These are phyloP conservation scores for Gasterosteus aculeatus DNA, from an alignment of 2,113 vertebrate genomes.

Conservation along the genomic window DNA sequence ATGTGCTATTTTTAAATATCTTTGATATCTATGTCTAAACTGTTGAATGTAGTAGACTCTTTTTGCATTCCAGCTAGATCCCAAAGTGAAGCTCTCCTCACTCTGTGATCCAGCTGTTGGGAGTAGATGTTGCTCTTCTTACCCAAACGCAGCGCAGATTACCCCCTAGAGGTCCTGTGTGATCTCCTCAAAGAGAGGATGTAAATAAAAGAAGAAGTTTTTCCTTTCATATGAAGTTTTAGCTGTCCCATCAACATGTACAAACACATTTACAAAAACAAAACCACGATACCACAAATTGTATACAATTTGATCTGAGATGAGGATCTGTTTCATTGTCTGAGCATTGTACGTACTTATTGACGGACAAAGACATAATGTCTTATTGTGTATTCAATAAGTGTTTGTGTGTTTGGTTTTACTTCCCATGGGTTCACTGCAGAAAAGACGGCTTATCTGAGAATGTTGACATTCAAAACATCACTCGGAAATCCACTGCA, in stretches of 20 bases:
- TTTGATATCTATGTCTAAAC: neutral
- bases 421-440: slow-evolving; percentile 30
- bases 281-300: no score
- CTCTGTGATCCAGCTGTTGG: neutral
- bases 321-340: slow-evolving; percentile 13
- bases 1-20: neutral
- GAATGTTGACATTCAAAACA: slow-evolving; percentile 65
- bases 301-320: no score
- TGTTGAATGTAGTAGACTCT: neutral
- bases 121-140: slow-evolving; percentile 15
- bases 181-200: slow-evolving; percentile 1
- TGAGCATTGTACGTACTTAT: slow-evolving; percentile 27
- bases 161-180: neutral
- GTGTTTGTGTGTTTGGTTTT: slow-evolving; percentile 18
- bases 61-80: slow-evolving; percentile 2
- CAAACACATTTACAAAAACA: no score
- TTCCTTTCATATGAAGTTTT: neutral
- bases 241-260: neutral
- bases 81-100: neutral
- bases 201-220: neutral
- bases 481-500: slow-evolving; percentile 52
- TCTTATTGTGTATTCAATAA: slow-evolving; percentile 14
- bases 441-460: slow-evolving; percentile 46
- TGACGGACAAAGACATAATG: neutral
- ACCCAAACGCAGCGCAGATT: slow-evolving; percentile 4